Evolutionary conservation across 2,113 vertebrate species (phyloP).

Genomic region (Thunnus thynnus): DNA sequence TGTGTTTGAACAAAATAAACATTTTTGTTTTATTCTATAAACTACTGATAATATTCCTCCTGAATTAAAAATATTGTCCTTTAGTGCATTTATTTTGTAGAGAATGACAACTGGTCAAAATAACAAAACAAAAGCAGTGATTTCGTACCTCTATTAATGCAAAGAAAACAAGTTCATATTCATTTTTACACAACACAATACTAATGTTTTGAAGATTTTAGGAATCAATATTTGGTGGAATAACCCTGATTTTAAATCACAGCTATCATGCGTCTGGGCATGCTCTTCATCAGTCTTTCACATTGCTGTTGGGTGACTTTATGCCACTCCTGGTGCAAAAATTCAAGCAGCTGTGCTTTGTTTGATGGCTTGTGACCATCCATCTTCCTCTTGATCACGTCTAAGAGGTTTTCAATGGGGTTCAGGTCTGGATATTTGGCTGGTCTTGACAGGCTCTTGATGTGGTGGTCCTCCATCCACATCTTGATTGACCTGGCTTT

Average conservation of each 20-base stretch:
- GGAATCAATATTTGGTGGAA: not conserved
- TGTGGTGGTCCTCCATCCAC: not conserved
- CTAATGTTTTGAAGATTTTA: too few species aligned
- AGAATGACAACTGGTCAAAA: too few species aligned
- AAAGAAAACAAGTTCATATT: too few species aligned
- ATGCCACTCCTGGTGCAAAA: slow-evolving; percentile 4
- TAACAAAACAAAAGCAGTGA: too few species aligned
- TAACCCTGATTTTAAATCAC: not conserved
- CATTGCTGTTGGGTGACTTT: slow-evolving; percentile 4
- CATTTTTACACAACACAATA: too few species aligned
- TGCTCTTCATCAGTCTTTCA: slow-evolving; percentile 6
- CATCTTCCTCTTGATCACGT: not conserved
- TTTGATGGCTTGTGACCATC: slow-evolving; percentile 1
- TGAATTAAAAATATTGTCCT: too few species aligned
- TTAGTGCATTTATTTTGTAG: too few species aligned
- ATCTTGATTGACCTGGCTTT: not conserved
- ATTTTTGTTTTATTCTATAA: too few species aligned
- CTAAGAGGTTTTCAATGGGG: not conserved
- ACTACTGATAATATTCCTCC: too few species aligned
- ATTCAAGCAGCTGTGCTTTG: slow-evolving; percentile 9
- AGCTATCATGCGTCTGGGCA: not conserved
- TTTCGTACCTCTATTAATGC: too few species aligned
- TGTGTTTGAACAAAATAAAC: too few species aligned
- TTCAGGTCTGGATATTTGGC: not conserved
- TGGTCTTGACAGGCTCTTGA: not conserved